Evolutionary conservation across 1,140 invertebrate species (phyloP).

Genomic region (Drosophila kepulauana): DNA sequence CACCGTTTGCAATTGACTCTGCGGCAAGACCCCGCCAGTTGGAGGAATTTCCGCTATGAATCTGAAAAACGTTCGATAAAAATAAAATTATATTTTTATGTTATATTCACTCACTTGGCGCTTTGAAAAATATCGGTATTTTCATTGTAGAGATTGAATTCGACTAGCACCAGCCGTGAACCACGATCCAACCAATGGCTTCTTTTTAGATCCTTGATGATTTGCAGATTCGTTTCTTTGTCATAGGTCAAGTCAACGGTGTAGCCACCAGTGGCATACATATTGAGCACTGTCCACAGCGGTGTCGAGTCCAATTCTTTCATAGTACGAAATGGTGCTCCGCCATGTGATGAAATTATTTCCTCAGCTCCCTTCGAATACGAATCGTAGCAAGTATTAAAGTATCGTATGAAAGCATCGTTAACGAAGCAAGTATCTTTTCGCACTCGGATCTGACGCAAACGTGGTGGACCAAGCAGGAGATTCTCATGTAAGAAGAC

Average conservation of each 20-base stretch:
- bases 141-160: conserved; percentile 73
- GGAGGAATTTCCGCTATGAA: conserved; percentile 77
- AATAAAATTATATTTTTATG: not conserved
- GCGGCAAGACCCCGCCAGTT: conserved; percentile 70
- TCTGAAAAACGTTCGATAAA: conserved; percentile 29
- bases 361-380: conserved; percentile 53
- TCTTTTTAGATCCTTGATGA: conserved; percentile 28
- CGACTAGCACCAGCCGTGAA: conserved; percentile 62
- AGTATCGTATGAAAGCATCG: conserved; percentile 73
- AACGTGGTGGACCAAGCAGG: conserved; percentile 69
- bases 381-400: conserved; percentile 67
- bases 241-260: conserved; percentile 52
- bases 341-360: not conserved
- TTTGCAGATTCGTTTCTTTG: conserved; percentile 34
- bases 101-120: conserved; percentile 54
- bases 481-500: conserved; percentile 64
- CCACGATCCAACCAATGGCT: conserved; percentile 71
- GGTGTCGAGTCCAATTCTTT: conserved; percentile 39
- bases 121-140: conserved; percentile 73
- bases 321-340: conserved; percentile 42
- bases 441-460: conserved; percentile 69
- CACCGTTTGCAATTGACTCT: conserved; percentile 62
- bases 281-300: conserved; percentile 55
- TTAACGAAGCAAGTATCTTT: conserved; percentile 69
- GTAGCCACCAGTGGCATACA: conserved; percentile 66